Base-by-base conservation (phyloP, 2,888 invertebrate species). In the Shargacucullia verbasci region DNA sequence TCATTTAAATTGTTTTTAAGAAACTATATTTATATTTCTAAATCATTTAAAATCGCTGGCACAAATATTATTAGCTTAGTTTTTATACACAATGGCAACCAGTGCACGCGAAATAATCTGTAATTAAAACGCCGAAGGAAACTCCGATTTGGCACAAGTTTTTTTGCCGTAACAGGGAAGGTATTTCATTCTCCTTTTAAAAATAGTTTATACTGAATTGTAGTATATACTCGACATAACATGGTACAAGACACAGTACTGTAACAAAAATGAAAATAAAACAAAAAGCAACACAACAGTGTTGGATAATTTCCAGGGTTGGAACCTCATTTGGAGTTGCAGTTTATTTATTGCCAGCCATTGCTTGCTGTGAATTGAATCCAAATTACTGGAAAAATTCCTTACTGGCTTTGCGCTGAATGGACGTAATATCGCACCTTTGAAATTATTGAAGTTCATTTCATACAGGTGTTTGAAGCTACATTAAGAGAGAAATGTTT, bases 271-370 rank as follows among this genome's bases (percentile, higher is more conserved):
- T 81, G 81, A 85, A 86, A 87, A 82, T 82, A 85, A 84, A 87
- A 85, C 85, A 85, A 85, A 78, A 72, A 58, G 52, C 27, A 46
- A 67, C 78, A 80, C 80, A 73, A 82, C 80, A 79, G 79, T 86
- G 83, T 90, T 90, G 91, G 91, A 91, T 87, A 87, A 90, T 85
- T 85, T 90, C 90, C 91, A 90, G 80, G 76, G 70, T 70, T 80
- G 84, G 79, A 79, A 85, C 88, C 88, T 87, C 87, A 87, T 88
- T 91, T 87, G 82, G 80, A 87, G 82, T 86, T 89, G 87, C 86
- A 86, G 80, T 89, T 89, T 90, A 90, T 90, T 91, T 90, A 89
- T 88, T 83, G 84, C 86, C 73, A 68, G 80, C 83, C 80, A 84
- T 85, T 76, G 85, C 81, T 81, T 79, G 80, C 84, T 85, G 85